Evolutionary conservation across 2,797 vertebrate genomes (phyloP).

Genomic region (Sebastiscus albofasciatus): DNA sequence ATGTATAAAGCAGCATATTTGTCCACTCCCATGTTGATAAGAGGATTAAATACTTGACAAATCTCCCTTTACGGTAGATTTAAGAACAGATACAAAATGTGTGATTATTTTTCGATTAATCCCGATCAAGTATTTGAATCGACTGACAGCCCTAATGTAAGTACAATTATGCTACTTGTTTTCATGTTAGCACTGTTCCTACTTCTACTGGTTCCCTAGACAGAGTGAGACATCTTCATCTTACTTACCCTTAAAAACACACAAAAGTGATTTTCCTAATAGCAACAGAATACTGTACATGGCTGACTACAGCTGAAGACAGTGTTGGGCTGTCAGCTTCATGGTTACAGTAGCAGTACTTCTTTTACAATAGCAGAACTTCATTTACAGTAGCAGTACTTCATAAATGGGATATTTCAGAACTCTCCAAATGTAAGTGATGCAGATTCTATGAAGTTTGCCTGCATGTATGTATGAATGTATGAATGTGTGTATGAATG

Average conservation of each 20-base stretch:
- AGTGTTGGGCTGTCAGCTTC: background rate
- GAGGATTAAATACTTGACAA: too few species aligned
- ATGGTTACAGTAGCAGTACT: background rate
- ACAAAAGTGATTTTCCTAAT: background rate
- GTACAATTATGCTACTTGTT: background rate
- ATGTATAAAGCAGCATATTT: too few species aligned
- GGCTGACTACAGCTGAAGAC: background rate
- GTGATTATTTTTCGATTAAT: too few species aligned
- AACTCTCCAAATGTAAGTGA: background rate
- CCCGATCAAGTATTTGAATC: too few species aligned
- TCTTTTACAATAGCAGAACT: too few species aligned
- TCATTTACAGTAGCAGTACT: background rate
- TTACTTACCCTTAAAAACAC: background rate
- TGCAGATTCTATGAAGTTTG: constrained; percentile 15
- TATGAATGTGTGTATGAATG: background rate
- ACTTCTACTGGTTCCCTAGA: background rate
- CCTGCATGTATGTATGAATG: background rate
- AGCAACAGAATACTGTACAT: background rate
- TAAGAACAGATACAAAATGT: too few species aligned
- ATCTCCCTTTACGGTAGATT: too few species aligned
- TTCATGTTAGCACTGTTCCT: background rate
- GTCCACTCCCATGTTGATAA: too few species aligned
- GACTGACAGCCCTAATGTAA: too few species aligned
- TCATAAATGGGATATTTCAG: background rate
- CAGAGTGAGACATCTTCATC: background rate